Evolutionary conservation across 1,140 invertebrate species (phyloP), one percentile per base, ranked within the genome.

Genomic region (Eufriesea mexicana): DNA sequence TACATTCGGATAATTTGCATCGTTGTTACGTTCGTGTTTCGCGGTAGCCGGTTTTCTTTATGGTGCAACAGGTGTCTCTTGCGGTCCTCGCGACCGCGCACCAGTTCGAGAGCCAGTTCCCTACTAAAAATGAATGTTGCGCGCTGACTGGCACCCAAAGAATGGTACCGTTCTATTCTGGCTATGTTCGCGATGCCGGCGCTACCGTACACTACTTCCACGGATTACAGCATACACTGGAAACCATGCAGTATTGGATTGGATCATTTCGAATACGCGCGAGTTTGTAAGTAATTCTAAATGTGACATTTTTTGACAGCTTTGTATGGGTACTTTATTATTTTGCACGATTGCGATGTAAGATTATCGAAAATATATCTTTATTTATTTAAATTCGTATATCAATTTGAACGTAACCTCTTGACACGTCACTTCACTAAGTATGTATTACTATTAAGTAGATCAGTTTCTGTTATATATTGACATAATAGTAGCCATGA

Each of bases 41-140:
- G 51, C 64, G 76, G 62, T 10, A 23, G 59, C 47, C 12, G 74
- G 61, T 28, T 76, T 76, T 45, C 49, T 81, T 54, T 28, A 47
- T 25, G 55, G 49, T 20, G 87, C 83, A 87, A 87, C 86, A 87
- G 76, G 85, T 88, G 77, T 74, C 72, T 70, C 35, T 64, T 25
- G 47, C 54, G 45, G 28, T 59, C 57, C 16, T 54, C 35, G 28
- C 71, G 55, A 70, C 54, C 62, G 84, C 51, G 84, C 35, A 62
- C 78, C 57, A 61, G 49, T 80, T 85, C 77, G 8, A 71, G 20
- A 61, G 23, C 35, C 72, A 62, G 73, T 77, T 51, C n/a, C 16
- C 62, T n/a, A 57, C 64, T 84, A 84, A 68, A 79, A 79, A 83
- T 79, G 85, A 75, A 62, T 55, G 42, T 35, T 49, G 57, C 61